Evolutionary conservation across 2,113 vertebrate genomes (phyloP), one percentile per base, ranked within the genome.

Genomic region (Uria lomvia): DNA sequence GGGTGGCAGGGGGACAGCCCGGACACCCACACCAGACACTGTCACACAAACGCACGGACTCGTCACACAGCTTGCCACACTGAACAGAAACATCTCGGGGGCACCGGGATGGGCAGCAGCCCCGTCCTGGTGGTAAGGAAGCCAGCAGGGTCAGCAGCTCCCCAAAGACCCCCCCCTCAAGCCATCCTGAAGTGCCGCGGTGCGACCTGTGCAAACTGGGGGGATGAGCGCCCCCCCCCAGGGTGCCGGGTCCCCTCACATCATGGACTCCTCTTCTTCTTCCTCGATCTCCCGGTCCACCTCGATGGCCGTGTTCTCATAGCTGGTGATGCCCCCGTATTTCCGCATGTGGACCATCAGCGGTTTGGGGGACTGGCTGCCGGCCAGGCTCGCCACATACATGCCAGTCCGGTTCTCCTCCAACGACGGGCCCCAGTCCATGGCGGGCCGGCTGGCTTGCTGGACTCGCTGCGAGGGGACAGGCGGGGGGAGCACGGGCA

Each of bases 261-360:
- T 98, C 97, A 98, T 97, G 62, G 98, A 98, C 53, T 98, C 98
- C 50, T 98, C 98, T 10, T 98, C 97, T 14, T 98, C 98, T 66
- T 98, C 98, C 12, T 98, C 98, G 2, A 98, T 98, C 95, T 98
- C 98, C 4, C 94, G 97, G 94, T 98, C 98, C 95, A 98, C 98
- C 94, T 98, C 98, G 3, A 98, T 97, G 86, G 98, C 98, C 0
- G 97, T 98, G 88, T 98, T 98, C 97, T 98, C 98, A 1, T 98
- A 98, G 98, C 98, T 98, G 97, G 98, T 98, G 94, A 98, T 97
- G 70, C 98, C 98, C 9, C 98, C 98, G 0, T 98, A 98, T 84
- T 98, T 98, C 83, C 98, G 12, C 98, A 98, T 98, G 88, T 98
- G 98, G 20, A 98, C 98, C 98, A 98, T 98, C 95, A 98, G 95